A percentile compares a stretch with the other conserved stretches of the same genome.
Conservation (phyloP, 1,140 invertebrate species). For the Bombus soroeensis region DNA sequence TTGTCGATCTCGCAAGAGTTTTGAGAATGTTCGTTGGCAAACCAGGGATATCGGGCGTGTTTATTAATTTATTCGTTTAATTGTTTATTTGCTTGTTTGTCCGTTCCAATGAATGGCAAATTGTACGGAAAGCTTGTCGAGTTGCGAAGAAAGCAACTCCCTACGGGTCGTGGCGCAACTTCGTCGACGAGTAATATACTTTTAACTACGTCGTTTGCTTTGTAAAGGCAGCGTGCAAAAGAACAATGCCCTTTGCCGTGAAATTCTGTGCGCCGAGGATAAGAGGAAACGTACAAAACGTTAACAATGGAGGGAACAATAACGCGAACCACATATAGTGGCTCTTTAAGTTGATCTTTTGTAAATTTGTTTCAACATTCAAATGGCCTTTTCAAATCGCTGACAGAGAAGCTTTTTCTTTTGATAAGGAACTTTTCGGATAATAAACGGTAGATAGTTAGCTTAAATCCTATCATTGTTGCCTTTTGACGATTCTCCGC, state of each 20-base stretch:
- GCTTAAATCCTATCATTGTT: not conserved
- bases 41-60: not conserved
- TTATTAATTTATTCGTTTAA: not conserved
- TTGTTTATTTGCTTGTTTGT: not conserved
- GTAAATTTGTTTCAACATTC: not conserved
- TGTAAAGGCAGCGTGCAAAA: not conserved
- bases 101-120: not conserved
- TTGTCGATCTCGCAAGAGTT: not conserved
- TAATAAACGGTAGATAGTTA: not conserved
- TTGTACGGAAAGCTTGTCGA: no score
- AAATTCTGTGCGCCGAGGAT: no score
- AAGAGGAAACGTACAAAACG: not conserved
- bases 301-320: conserved; percentile 3
- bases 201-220: not conserved
- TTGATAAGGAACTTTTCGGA: not conserved
- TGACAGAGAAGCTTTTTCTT: not conserved
- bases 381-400: not conserved
- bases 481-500: no score
- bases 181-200: not conserved
- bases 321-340: not conserved
- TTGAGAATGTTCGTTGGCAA: no score
- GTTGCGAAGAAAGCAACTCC: conserved; percentile 2
- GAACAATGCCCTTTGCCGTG: conserved; percentile 8
- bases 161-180: not conserved
- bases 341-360: not conserved